phyloP scores from a whole-genome alignment of 2,113 vertebrate species.

The Hemiprocne comata region DNA sequence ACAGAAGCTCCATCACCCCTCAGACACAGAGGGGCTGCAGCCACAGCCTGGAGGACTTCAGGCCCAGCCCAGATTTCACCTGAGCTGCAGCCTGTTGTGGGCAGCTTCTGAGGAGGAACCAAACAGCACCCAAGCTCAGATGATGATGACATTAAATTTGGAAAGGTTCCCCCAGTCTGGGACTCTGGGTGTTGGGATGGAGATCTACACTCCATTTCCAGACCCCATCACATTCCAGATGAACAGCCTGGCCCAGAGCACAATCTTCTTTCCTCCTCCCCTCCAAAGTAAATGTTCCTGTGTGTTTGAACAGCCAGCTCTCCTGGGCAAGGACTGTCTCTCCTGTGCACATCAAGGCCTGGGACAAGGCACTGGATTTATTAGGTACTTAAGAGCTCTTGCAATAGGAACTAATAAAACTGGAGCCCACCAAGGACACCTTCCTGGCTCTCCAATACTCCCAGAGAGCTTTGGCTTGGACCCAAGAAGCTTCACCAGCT shows the following conservation, averaged over 20 bases:
- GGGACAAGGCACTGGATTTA: background rate
- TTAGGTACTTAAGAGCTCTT: background rate
- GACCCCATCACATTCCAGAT: background rate
- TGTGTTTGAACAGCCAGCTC: background rate
- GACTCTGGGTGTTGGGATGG: background rate
- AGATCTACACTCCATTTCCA: background rate
- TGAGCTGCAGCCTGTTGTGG: fast-evolving
- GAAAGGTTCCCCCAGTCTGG: background rate
- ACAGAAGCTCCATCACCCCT: background rate
- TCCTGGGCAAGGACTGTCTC: background rate
- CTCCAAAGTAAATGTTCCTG: fast-evolving
- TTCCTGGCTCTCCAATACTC: background rate
- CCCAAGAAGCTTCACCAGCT: too few species aligned
- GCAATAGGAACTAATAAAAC: background rate
- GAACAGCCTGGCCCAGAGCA: background rate
- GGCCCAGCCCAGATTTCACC: background rate
- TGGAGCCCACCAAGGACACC: background rate
- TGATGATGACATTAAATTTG: background rate
- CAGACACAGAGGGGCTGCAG: too few species aligned
- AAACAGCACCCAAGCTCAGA: fast-evolving
- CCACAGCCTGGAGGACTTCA: fast-evolving
- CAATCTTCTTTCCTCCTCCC: background rate
- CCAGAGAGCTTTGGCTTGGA: background rate
- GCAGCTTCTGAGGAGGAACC: background rate
- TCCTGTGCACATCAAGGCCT: too few species aligned